Evolutionary conservation across 1,140 invertebrate species (phyloP).

Genomic region (Drosophila pseudoananassae): DNA sequence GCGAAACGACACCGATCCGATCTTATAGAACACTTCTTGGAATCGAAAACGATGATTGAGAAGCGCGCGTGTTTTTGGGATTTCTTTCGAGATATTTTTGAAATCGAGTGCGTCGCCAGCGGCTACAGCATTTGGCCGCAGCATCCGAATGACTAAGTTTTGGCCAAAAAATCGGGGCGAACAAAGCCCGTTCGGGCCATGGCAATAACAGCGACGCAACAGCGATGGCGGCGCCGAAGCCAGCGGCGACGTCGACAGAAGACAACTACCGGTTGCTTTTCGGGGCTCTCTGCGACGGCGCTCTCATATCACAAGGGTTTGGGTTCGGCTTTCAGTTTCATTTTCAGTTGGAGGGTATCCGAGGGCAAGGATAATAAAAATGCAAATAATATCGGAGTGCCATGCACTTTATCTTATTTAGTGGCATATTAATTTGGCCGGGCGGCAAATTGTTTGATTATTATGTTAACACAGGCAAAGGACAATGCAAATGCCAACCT

Average conservation of each 20-base stretch:
- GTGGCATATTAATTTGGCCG: constrained; percentile 58
- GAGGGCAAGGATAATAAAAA: constrained; percentile 50
- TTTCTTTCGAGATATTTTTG: constrained; percentile 17
- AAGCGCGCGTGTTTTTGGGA: constrained; percentile 15
- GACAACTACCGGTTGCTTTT: constrained; percentile 75
- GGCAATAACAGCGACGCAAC: constrained; percentile 67
- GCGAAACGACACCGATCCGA: constrained; percentile 28
- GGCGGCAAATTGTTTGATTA: constrained; percentile 59
- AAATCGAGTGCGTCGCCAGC: constrained; percentile 45
- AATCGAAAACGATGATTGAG: constrained; percentile 20
- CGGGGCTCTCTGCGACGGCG: constrained; percentile 39
- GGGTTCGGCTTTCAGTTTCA: not conserved
- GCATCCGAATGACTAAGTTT: constrained; percentile 71
- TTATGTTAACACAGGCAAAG: constrained; percentile 39
- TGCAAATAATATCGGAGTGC: constrained; percentile 65
- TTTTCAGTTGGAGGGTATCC: not conserved
- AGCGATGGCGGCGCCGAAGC: constrained; percentile 28
- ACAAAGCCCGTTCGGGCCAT: constrained; percentile 28
- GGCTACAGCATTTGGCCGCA: constrained; percentile 66
- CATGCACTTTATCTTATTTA: constrained; percentile 79
- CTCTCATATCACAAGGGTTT: constrained; percentile 10
- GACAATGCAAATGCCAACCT: constrained; percentile 50
- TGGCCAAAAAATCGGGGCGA: constrained; percentile 53
- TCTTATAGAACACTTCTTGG: constrained; percentile 16
- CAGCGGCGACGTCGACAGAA: constrained; percentile 19